Evolutionary conservation across 2,113 vertebrate genomes (phyloP), one percentile per base, ranked within the genome.

Genomic region (Hydrolagus affinis): DNA sequence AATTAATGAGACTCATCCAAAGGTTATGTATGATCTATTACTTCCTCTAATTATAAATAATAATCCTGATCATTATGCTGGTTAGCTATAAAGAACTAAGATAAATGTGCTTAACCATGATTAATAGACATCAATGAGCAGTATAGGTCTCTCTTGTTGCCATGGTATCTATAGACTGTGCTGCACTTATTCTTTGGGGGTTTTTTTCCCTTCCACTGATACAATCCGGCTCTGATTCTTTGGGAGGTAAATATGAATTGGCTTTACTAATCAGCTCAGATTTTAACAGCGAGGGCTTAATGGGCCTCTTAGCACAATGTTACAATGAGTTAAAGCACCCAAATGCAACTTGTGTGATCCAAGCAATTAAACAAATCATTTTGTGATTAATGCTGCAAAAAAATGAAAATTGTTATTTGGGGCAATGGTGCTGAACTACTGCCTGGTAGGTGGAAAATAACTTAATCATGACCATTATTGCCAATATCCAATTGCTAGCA

Each of bases 21-120:
- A 92, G 93, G 93, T 95, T 94, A 94, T 89, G 95, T 95, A 96
- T 98, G 97, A 99, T 99, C 95, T 96, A 99, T 98, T 97, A 97
- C 97, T 98, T 99, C 97, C 98, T 97, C 95, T 99, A 99, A 99
- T 99, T 99, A 99, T 97, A 98, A 98, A 98, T 99, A 98, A 98
- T 99, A 99, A 99, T 97, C 97, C 95, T 95, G 97, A 98, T 96
- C 97, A 98, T 98, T 97, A 98, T 93, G 94, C 96, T 97, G 96
- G 95, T 97, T 97, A 96, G 93, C 94, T 92, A 91, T 93, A 93
- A 93, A 95, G 95, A 94, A 94, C 93, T 91, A 93, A 96, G 97
- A 99, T 96, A 94, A 96, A 99, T 98, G 94, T 94, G 91, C 93
- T 88, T 92, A 93, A 95, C 93, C 92, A 94, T 94, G 95, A 98